phyloP scores from a whole-genome alignment of 1,140 invertebrate genomes.

The Cydia amplana region DNA sequence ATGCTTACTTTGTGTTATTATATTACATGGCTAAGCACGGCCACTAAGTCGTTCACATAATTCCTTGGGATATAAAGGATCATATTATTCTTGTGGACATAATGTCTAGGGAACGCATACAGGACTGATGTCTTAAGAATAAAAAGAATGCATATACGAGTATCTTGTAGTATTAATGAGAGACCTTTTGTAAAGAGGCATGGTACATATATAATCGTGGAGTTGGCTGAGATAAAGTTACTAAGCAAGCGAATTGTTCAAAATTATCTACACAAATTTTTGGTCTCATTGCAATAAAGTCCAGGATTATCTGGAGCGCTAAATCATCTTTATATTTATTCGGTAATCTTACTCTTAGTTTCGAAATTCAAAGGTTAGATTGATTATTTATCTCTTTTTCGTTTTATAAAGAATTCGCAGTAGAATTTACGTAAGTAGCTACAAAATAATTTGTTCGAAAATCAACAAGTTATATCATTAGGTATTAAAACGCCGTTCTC shows the following conservation, averaged over 20 bases:
- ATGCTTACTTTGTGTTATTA: neutral
- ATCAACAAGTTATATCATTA: neutral
- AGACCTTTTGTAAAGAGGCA: neutral
- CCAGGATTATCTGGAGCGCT: no score
- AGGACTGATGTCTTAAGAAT: neutral
- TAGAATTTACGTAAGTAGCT: no score
- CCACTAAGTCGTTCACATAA: constrained; percentile 9
- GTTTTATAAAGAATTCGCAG: no score
- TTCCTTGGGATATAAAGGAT: constrained; percentile 14
- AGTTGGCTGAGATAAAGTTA: neutral
- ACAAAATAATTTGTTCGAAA: neutral
- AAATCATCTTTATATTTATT: no score
- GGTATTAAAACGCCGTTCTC: neutral
- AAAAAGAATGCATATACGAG: neutral
- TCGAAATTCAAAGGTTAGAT: no score
- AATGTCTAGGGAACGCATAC: constrained; percentile 8
- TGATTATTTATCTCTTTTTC: no score
- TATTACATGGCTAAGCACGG: neutral
- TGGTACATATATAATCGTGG: neutral
- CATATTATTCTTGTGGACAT: constrained; percentile 6
- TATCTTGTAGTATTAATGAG: neutral
- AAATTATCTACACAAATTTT: no score
- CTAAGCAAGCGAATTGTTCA: no score
- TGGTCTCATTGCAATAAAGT: no score
- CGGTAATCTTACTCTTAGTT: no score